Conservation (phyloP, 1,140 invertebrate species). For the Philotrypesis tridentata region DNA sequence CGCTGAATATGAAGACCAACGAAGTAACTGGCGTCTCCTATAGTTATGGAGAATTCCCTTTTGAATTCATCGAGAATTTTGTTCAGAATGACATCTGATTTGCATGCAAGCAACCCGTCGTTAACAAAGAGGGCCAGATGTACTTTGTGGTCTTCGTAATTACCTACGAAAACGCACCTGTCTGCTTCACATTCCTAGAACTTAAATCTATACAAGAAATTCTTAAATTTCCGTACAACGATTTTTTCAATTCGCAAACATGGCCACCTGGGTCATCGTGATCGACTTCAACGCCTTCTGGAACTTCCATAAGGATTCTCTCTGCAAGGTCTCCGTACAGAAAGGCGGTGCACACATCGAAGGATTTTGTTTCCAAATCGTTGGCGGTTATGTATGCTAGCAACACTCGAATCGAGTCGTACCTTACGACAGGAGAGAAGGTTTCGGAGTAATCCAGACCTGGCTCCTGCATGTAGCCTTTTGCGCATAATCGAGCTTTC, state of each 20-base stretch:
- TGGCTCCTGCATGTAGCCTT: not conserved
- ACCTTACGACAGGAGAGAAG: not conserved
- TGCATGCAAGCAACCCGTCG: conserved; percentile 49
- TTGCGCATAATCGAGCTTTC: not conserved
- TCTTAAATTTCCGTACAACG: too few species aligned
- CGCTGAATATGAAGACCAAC: conserved; percentile 59
- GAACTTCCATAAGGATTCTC: not conserved
- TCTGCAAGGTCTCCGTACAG: not conserved
- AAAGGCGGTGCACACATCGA: not conserved
- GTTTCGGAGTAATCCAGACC: not conserved
- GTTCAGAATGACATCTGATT: conserved; percentile 39
- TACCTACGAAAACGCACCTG: conserved; percentile 50
- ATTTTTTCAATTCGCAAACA: too few species aligned
- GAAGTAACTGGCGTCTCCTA: conserved; percentile 50
- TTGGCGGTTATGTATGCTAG: not conserved
- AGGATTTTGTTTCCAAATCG: not conserved
- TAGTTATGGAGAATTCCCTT: conserved; percentile 54
- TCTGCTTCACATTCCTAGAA: conserved; percentile 52
- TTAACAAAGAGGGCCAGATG: conserved; percentile 47
- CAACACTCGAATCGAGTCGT: not conserved
- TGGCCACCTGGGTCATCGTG: too few species aligned
- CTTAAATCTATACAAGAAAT: conserved; percentile 38
- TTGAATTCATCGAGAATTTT: conserved; percentile 50
- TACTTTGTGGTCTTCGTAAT: conserved; percentile 18
- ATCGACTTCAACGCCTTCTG: not conserved